Conservation (phyloP, 2,888 invertebrate species). For the Sinotaia quadrata region DNA sequence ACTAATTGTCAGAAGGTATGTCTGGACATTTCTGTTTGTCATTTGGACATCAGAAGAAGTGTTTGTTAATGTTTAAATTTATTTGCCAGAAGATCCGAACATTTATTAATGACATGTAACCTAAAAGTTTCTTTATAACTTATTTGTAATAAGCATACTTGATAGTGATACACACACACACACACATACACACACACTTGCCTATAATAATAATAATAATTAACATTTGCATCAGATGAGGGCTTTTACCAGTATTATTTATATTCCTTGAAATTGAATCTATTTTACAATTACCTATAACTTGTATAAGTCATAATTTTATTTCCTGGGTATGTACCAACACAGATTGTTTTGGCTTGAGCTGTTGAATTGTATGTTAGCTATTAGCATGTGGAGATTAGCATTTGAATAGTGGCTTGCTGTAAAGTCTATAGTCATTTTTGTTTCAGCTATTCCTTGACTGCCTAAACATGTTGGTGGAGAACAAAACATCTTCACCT, state of each 20-base stretch:
- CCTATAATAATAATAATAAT: no score
- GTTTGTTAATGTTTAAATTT: no score
- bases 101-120: no score
- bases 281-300: background rate
- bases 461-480: conserved; percentile 26
- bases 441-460: conserved; percentile 32
- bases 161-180: background rate
- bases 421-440: background rate
- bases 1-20: conserved; percentile 27
- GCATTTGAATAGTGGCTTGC: background rate
- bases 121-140: no score
- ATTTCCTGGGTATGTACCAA: background rate
- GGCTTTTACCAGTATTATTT: no score
- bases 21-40: no score
- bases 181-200: background rate
- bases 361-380: background rate
- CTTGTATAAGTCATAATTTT: background rate
- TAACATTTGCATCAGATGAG: no score
- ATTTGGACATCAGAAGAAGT: no score
- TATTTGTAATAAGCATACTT: background rate
- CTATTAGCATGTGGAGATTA: background rate
- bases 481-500: conserved; percentile 4
- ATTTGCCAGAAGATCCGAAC: background rate
- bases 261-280: background rate
- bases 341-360: background rate